These are phyloP conservation scores for Gymnopithys bicolor DNA, from an alignment of 2,797 vertebrate genomes.

Conservation along the genomic window DNA sequence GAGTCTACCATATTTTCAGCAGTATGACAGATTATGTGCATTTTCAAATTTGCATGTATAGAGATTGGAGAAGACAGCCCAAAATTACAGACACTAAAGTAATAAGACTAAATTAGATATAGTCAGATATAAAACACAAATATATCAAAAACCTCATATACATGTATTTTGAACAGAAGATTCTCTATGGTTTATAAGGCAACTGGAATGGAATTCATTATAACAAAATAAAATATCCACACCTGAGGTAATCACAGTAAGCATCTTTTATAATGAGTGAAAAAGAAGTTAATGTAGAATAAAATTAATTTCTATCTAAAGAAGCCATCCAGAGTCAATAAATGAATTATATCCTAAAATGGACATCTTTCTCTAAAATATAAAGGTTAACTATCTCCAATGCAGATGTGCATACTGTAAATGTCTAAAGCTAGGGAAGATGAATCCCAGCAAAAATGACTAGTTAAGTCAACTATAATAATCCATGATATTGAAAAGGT, in stretches of 20 bases:
- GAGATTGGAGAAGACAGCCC: not conserved
- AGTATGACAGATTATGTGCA: not conserved
- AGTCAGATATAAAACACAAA: not conserved
- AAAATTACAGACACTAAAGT: not conserved
- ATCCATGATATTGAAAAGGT: not conserved
- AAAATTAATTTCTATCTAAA: not conserved
- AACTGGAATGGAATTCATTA: not conserved
- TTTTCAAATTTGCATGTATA: not conserved
- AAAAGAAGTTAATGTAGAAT: not conserved
- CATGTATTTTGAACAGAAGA: not conserved
- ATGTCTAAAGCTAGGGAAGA: not conserved
- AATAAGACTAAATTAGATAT: not conserved
- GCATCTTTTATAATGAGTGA: not conserved
- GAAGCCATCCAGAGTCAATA: not conserved
- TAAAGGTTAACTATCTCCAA: not conserved
- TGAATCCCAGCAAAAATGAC: not conserved
- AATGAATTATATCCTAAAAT: not conserved
- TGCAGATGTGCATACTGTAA: not conserved
- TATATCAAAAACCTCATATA: not conserved
- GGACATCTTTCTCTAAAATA: not conserved
- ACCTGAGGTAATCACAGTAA: not conserved
- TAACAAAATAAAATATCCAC: not conserved
- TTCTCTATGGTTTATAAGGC: not conserved
- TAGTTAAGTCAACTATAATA: not conserved
- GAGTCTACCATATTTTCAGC: not conserved